Evolutionary conservation across 2,888 invertebrate species (phyloP), one percentile per base, ranked within the genome.

Genomic region (Branchellion lobata): DNA sequence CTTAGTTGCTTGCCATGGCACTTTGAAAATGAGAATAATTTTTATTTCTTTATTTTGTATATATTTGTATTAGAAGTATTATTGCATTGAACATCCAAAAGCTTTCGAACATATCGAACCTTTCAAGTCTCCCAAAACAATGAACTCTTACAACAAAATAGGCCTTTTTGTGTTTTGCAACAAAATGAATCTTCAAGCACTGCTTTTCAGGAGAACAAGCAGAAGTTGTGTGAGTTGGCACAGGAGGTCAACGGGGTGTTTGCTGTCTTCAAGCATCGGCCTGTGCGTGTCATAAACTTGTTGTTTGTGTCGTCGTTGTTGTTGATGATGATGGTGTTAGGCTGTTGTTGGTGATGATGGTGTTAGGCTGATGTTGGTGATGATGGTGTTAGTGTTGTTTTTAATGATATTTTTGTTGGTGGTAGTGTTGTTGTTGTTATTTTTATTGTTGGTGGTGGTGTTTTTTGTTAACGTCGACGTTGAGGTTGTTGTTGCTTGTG

Each of bases 171-270:
- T n/a, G n/a, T n/a, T n/a, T n/a, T n/a, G n/a, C n/a, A n/a, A n/a
- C n/a, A n/a, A n/a, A n/a, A n/a, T n/a, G n/a, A n/a, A n/a, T n/a
- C n/a, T n/a, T n/a, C n/a, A n/a, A n/a, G n/a, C n/a, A n/a, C n/a
- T n/a, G n/a, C n/a, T n/a, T n/a, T n/a, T n/a, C 33, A 86, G 86
- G 92, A 93, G 85, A 94, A 95, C 88, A 90, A 92, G 85, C 92
- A 93, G 40, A 92, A 93, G 83, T 89, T 96, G 75, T 93, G 94
- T 86, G 95, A 96, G 87, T 88, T 97, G 82, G 94, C 95, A 86
- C 90, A 95, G 82, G 96, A 96, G 86, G 91, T 96, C 82, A n/a
- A 93, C 95, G 85, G 93, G 93, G 81, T 88, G 79, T 57, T 81
- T 87, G 1, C 85, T 86, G 5, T n/a, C n/a, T n/a, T n/a, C 84